phyloP scores from a whole-genome alignment of 1,140 invertebrate genomes.

The Bombus waltoni region DNA sequence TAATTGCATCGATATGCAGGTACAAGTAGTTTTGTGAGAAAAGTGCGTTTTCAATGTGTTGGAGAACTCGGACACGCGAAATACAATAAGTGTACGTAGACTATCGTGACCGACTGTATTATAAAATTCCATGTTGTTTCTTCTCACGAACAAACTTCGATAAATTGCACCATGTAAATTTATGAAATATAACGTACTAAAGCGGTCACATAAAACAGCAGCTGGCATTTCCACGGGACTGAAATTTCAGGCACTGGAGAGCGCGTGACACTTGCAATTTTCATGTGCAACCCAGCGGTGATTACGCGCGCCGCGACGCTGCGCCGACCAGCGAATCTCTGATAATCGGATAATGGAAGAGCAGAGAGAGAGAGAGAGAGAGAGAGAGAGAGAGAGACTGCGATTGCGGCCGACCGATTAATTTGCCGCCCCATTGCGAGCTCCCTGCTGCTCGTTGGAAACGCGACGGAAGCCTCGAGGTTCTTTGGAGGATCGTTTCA shows the following conservation, averaged over 20 bases:
- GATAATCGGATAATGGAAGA: constrained; percentile 48
- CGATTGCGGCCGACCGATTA: constrained; percentile 33
- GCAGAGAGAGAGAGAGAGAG: background rate
- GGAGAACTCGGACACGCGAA: no score
- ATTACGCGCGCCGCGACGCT: constrained; percentile 1
- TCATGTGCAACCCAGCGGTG: background rate
- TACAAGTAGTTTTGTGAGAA: no score
- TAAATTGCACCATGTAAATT: no score
- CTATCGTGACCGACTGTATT: no score
- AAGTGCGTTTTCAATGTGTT: no score
- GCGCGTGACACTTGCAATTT: constrained; percentile 22
- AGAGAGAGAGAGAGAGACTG: background rate
- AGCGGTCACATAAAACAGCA: no score
- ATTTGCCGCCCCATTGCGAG: constrained; percentile 14
- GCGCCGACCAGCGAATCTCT: constrained; percentile 20
- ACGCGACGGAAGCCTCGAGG: background rate
- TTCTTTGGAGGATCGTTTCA: background rate
- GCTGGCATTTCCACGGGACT: no score
- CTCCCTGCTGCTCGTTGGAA: background rate
- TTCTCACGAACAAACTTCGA: no score
- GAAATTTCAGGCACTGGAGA: background rate
- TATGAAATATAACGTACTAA: no score
- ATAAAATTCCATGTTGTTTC: no score
- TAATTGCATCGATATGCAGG: no score
- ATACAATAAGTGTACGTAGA: no score